Base-by-base conservation (phyloP, 2,888 invertebrate species). In the Hypselothyrea guttata region DNA sequence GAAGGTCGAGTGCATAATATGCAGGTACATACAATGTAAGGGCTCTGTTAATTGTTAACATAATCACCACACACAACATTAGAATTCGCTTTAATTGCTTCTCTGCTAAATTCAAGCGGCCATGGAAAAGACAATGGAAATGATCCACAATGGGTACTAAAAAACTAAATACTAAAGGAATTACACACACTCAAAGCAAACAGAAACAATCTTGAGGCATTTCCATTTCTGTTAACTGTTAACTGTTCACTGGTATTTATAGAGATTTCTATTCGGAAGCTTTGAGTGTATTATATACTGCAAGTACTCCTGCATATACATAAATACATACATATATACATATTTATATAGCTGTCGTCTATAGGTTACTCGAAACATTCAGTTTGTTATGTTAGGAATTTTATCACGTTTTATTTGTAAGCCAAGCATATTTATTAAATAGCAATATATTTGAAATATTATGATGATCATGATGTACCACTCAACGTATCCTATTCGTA, bases 1-100 rank as follows among this genome's bases (percentile, higher is more conserved):
- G 81, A 81, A 75, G 83, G 81, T 81, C 76, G 69, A 83, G 66
- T 72, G 79, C 79, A 83, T 69, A 64, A 71, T 53, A 60, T 33
- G 55, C 56, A 59, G 52, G 53, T 58, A 37, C 30, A 42, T 27
- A 11, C 33, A 31, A 56, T 55, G 42, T 53, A 49, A 51, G 37
- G 41, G 41, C 41, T 48, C 61, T 58, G 60, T 46, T 57, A 47
- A 54, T 57, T 64, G 53, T 69, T 59, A 67, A 55, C 51, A 49
- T 48, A 61, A 35, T 48, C 37, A 49, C 53, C 22, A 40, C 7
- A 15, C 12, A 47, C 11, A 48, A 54, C 22, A 33, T 51, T 49
- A 31, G 11, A 40, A 60, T 22, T 47, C 42, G 34, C 55, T 38
- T n/a, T n/a, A n/a, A 48, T 52, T 45, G 40, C 51, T 38, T 51